A percentile compares a stretch with the other conserved stretches of the same genome.
phyloP scores from a whole-genome alignment of 37 sponge, comb jelly and placozoan genomes.

The Mnemiopsis leidyi region DNA sequence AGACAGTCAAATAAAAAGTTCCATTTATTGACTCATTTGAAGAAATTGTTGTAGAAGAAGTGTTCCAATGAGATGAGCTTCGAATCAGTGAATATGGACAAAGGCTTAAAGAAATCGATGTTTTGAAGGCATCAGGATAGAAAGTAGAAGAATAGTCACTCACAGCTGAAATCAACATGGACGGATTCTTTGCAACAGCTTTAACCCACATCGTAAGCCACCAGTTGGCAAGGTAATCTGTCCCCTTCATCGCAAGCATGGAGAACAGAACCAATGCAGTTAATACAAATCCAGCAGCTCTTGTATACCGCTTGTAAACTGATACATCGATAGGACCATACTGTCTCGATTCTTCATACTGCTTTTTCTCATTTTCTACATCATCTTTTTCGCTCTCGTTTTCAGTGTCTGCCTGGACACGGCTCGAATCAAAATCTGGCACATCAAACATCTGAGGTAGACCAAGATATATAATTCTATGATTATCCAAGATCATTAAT shows the following conservation, averaged over 20 bases:
- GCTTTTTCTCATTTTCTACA: not conserved
- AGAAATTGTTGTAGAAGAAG: not conserved
- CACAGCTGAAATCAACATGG: not conserved
- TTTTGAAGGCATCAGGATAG: not conserved
- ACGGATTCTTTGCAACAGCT: not conserved
- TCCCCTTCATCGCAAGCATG: conserved; percentile 92
- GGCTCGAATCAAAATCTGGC: not conserved
- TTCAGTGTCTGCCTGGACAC: not conserved
- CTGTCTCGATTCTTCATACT: conserved; percentile 66
- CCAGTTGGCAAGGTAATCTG: not conserved
- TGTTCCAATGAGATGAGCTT: not conserved
- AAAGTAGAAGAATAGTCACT: not conserved
- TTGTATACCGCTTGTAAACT: conserved; percentile 90
- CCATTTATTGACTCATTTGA: not conserved
- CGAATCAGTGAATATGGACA: too few relatives aligned
- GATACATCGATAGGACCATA: conserved; percentile 77
- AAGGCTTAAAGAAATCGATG: not conserved
- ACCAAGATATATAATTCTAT: conserved; percentile 71
- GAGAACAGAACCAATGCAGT: conserved; percentile 75
- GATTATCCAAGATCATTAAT: conserved; percentile 79
- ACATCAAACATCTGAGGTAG: conserved; percentile 66
- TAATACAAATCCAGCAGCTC: conserved; percentile 79
- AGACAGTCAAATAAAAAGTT: conserved; percentile 82
- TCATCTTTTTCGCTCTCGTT: not conserved
- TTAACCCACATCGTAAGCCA: conserved; percentile 48